These are phyloP conservation scores for Cercopithecus petaurista DNA, from an alignment of 2,797 vertebrate genomes.

Conservation along the genomic window DNA sequence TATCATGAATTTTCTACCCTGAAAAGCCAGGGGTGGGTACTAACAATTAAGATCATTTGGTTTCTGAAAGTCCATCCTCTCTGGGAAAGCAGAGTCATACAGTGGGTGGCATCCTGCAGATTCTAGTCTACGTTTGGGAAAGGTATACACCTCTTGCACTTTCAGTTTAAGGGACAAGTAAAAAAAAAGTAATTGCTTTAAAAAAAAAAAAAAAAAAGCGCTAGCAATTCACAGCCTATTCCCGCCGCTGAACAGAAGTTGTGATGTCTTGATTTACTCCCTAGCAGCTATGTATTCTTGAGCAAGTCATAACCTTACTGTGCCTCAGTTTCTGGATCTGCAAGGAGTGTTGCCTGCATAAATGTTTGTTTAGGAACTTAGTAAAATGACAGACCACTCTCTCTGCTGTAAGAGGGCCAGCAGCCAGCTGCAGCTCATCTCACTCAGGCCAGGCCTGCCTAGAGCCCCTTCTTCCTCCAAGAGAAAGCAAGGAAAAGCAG, in stretches of 20 bases:
- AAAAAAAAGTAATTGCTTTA: conserved; percentile 49
- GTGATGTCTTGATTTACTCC: background rate
- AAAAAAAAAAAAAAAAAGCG: background rate
- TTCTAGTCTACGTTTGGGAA: background rate
- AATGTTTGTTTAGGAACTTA: conserved; percentile 7
- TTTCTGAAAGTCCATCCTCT: conserved; percentile 7
- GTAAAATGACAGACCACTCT: background rate
- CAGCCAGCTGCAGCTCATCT: background rate
- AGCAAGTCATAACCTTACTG: conserved; percentile 1
- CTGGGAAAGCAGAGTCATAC: background rate
- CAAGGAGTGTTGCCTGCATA: background rate
- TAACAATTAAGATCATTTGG: background rate
- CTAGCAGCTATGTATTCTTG: background rate
- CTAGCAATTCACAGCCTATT: background rate
- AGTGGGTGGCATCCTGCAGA: background rate
- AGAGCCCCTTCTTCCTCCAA: background rate
- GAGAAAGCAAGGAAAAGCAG: conserved; percentile 45
- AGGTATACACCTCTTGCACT: background rate
- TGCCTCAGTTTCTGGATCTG: conserved; percentile 35
- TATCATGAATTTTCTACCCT: conserved; percentile 11
- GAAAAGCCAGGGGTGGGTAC: conserved; percentile 12
- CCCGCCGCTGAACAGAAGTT: conserved; percentile 11
- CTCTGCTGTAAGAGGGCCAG: conserved; percentile 1
- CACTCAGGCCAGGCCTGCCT: background rate
- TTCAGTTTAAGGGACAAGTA: background rate